Conservation (phyloP, 2,113 vertebrate genomes). For the Patagioenas fasciata region DNA sequence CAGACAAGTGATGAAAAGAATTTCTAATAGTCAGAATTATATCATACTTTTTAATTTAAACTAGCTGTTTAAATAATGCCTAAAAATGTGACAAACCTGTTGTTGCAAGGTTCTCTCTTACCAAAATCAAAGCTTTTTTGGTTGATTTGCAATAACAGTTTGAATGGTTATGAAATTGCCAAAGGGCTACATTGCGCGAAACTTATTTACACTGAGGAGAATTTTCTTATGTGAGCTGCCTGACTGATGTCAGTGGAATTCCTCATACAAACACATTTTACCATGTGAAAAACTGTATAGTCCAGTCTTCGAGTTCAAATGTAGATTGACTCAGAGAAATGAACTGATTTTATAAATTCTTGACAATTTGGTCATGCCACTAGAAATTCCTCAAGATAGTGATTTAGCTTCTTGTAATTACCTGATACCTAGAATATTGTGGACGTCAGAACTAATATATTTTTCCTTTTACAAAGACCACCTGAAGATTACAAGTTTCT, state of each 20-base stretch:
- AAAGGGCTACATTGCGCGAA: not conserved
- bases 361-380: not conserved
- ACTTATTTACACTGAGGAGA: not conserved
- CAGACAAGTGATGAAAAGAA: not conserved
- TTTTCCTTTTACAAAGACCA: not conserved
- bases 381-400: not conserved
- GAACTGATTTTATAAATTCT: not conserved
- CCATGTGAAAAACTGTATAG: not conserved
- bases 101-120: constrained; percentile 11
- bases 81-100: constrained; percentile 1
- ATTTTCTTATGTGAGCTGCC: not conserved
- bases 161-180: constrained; percentile 20
- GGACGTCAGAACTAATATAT: not conserved
- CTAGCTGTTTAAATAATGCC: constrained; percentile 36
- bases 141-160: constrained; percentile 15
- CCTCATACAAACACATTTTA: not conserved
- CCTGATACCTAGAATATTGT: not conserved
- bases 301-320: not conserved
- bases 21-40: not conserved
- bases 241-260: not conserved
- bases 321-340: not conserved
- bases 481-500: not conserved
- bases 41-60: not conserved
- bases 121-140: constrained; percentile 51
- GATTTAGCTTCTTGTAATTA: not conserved